A percentile compares a stretch with the other conserved stretches of the same genome.
phyloP scores from a whole-genome alignment of 2,888 invertebrate species.

The Julus scanicus region DNA sequence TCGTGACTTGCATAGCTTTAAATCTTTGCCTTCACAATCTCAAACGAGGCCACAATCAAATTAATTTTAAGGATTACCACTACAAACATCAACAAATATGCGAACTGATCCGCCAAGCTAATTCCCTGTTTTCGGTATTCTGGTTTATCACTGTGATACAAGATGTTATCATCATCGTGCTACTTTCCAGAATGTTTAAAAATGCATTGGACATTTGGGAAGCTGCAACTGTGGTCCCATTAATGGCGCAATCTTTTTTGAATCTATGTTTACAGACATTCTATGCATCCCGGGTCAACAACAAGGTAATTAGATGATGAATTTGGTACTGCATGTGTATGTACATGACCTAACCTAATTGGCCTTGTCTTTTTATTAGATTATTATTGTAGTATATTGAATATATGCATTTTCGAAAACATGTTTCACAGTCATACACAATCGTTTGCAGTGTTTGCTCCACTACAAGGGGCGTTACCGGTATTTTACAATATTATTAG shows the following conservation, averaged over 20 bases:
- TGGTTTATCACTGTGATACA: neutral
- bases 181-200: conserved; percentile 7
- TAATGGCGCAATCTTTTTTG: neutral
- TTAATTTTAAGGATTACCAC: neutral
- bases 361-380: too few relatives aligned
- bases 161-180: neutral
- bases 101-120: neutral
- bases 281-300: neutral
- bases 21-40: neutral
- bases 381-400: too few relatives aligned
- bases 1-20: neutral
- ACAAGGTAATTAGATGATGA: neutral
- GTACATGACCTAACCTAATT: too few relatives aligned
- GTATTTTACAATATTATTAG: too few relatives aligned
- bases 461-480: too few relatives aligned
- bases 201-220: neutral
- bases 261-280: neutral
- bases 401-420: too few relatives aligned
- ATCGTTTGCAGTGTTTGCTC: too few relatives aligned
- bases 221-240: neutral
- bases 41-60: neutral
- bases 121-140: neutral
- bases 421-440: too few relatives aligned
- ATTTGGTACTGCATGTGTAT: too few relatives aligned
- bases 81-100: neutral